Base-by-base conservation (phyloP, 2,797 vertebrate genomes). In the Lagocephalus sceleratus region DNA sequence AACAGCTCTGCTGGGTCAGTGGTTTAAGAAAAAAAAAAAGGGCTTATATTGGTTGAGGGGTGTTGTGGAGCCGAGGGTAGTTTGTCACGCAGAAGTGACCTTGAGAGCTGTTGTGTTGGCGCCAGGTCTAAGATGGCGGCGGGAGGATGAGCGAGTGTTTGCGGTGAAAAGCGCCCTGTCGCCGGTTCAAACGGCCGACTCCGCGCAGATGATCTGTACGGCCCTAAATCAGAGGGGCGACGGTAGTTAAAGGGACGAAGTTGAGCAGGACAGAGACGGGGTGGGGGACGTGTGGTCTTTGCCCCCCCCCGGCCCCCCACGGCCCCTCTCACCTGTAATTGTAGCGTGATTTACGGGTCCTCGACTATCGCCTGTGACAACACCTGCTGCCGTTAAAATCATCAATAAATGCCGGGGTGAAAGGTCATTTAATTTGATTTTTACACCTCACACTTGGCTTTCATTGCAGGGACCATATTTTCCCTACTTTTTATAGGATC, bases 371-470 rank as follows among this genome's bases (percentile, higher is more conserved):
- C 72, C 74, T 40, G 71, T 76, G 88, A 90, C 89, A 89, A 90
- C 89, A 85, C 82, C 85, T 84, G 85, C 85, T 77, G 85, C 88
- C 84, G 85, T 90, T 90, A 88, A 88, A 67, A 23, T 79, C 87
- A 89, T 91, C 88, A 89, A 91, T 91, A 92, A 90, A 84, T 74
- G 82, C 43, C 52, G 75, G 69, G 90, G 88, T 89, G 88, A 91
- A 79, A 92, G 89, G 89, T 90, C 87, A 87, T 92, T 92, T 91
- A 88, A 92, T 91, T 90, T 91, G 86, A 90, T 89, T 87, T 92
- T 90, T 88, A 87, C 81, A 60, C 83, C 83, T 72, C 79, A 69
- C 87, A 85, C 88, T 91, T 84, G 86, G 86, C 83, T 91, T 90
- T 90, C 89, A 88, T 87, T 81, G 85, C 81, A 68, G 57, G 25